Evolutionary conservation across 2,113 vertebrate species (phyloP).

Genomic region (Phocoena sinus): DNA sequence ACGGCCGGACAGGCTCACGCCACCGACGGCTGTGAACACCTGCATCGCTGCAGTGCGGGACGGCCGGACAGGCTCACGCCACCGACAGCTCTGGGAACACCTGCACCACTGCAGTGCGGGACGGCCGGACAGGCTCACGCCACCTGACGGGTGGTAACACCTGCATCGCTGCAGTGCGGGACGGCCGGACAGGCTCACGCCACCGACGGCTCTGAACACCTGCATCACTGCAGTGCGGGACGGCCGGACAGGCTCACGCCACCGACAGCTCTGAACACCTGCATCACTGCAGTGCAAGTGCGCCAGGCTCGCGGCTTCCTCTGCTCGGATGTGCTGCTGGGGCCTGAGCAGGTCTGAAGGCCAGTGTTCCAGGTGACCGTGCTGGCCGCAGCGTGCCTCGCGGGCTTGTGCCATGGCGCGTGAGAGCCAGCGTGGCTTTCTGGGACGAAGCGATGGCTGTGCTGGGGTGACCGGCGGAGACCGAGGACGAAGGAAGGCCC

Average conservation of each 20-base stretch:
- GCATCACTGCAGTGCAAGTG: not conserved
- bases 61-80: too few relatives aligned
- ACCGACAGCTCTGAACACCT: not conserved
- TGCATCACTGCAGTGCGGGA: not conserved
- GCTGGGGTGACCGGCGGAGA: not conserved
- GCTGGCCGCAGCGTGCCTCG: not conserved
- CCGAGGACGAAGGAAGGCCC: accelerated
- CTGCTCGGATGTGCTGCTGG: accelerated
- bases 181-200: too few relatives aligned
- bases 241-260: not conserved
- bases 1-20: too few relatives aligned
- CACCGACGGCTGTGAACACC: too few relatives aligned
- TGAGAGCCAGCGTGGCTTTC: not conserved
- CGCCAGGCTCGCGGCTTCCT: not conserved
- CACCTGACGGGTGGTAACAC: too few relatives aligned
- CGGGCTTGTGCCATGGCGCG: not conserved
- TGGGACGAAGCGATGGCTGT: not conserved
- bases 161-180: too few relatives aligned
- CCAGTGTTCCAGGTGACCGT: accelerated
- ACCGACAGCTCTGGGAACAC: too few relatives aligned
- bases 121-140: too few relatives aligned
- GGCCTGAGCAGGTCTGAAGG: too few relatives aligned
- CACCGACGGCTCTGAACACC: too few relatives aligned
- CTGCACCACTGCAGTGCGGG: too few relatives aligned
- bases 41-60: too few relatives aligned